A percentile compares a stretch with the other conserved stretches of the same genome.
phyloP scores from a whole-genome alignment of 2,888 invertebrate species.

The Camptogramma bilineatum region DNA sequence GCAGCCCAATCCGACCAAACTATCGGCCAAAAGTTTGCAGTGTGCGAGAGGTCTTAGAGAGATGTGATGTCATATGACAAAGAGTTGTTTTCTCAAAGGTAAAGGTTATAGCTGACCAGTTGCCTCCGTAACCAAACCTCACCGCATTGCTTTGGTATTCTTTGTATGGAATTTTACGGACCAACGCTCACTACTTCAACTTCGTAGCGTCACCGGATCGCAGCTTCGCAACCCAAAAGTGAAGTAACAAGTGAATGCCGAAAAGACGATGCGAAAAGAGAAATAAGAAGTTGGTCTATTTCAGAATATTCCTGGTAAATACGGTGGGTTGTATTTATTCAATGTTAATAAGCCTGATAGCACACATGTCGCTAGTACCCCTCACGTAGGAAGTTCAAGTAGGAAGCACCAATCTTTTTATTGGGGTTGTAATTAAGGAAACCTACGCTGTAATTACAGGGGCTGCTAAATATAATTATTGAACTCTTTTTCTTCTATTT shows the following conservation, averaged over 20 bases:
- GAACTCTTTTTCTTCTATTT: slow-evolving; percentile 71
- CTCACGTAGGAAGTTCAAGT: slow-evolving; percentile 81
- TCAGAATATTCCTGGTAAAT: slow-evolving; percentile 5
- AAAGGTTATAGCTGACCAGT: too few relatives aligned
- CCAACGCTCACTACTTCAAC: too few relatives aligned
- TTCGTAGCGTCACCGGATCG: too few relatives aligned
- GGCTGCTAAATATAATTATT: slow-evolving; percentile 85
- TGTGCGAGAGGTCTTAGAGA: too few relatives aligned
- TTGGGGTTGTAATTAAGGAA: slow-evolving; percentile 81
- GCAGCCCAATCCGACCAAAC: too few relatives aligned
- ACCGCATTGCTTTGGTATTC: too few relatives aligned
- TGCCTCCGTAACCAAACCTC: too few relatives aligned
- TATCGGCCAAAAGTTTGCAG: too few relatives aligned
- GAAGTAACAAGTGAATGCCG: not conserved
- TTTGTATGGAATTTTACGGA: too few relatives aligned
- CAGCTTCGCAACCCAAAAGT: too few relatives aligned
- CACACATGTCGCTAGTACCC: slow-evolving; percentile 74
- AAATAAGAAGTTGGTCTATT: slow-evolving; percentile 12
- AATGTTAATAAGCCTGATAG: slow-evolving; percentile 75
- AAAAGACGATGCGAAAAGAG: not conserved
- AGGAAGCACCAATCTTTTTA: slow-evolving; percentile 82
- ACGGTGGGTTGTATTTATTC: slow-evolving; percentile 56
- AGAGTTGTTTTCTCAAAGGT: too few relatives aligned
- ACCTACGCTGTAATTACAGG: slow-evolving; percentile 81
- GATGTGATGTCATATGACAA: too few relatives aligned